phyloP scores from a whole-genome alignment of 92 coral and sea anemone genomes.

The Meandrina meandrites region DNA sequence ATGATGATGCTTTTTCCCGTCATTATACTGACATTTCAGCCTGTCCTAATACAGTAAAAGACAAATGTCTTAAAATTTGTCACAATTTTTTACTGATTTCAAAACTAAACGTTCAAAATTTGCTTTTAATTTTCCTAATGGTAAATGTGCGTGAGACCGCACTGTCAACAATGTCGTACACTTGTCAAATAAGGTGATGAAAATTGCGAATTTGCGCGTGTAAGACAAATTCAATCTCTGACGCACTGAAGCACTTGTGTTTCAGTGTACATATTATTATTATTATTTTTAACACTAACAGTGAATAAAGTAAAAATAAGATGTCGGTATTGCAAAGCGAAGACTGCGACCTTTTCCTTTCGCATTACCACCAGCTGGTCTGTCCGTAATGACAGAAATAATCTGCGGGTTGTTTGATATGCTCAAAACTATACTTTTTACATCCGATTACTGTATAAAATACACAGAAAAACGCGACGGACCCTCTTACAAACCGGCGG shows the following conservation, averaged over 20 bases:
- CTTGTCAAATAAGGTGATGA: not conserved
- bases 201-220: not conserved
- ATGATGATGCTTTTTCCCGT: not conserved
- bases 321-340: not conserved
- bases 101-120: not conserved
- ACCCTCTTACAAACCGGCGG: not conserved
- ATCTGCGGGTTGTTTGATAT: too few species aligned
- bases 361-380: not conserved
- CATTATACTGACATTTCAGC: too few species aligned
- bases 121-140: not conserved
- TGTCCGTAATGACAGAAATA: too few species aligned
- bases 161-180: not conserved
- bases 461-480: not conserved
- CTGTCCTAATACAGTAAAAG: not conserved
- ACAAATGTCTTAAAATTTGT: not conserved
- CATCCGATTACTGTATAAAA: not conserved
- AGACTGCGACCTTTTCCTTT: not conserved
- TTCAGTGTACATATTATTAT: not conserved
- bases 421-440: not conserved
- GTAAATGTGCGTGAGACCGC: not conserved
- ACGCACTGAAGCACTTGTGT: not conserved
- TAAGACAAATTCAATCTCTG: not conserved
- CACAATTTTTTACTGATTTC: not conserved
- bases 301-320: too few species aligned
- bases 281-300: too few species aligned